Conservation (phyloP, 2,888 invertebrate species). For the Dromius quadrimaculatus region DNA sequence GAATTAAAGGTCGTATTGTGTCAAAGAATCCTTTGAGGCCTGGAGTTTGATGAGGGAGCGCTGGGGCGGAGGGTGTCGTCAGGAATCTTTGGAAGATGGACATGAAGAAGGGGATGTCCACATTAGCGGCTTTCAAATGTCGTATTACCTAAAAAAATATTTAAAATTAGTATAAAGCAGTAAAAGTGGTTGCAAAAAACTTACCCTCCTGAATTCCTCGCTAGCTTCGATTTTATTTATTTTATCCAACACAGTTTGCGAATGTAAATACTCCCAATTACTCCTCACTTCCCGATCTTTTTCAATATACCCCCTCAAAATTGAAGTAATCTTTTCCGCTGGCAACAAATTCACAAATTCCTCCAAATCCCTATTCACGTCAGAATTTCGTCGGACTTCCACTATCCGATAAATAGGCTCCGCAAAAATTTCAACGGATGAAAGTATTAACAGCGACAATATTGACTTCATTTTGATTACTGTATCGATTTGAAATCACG, state of each 20-base stretch:
- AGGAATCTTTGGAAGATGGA: background rate
- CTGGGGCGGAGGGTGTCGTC: background rate
- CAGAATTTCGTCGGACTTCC: background rate
- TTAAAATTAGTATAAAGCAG: background rate
- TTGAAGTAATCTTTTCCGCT: background rate
- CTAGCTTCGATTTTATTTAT: background rate
- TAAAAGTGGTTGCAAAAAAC: background rate
- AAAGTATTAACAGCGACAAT: too few species aligned
- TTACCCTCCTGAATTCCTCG: conserved; percentile 2
- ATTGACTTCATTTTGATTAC: too few species aligned
- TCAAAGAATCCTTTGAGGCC: background rate
- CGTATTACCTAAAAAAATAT: background rate
- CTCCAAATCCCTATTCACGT: conserved; percentile 12
- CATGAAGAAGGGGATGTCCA: conserved; percentile 2
- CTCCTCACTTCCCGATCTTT: background rate
- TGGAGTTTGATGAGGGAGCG: background rate
- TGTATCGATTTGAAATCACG: too few species aligned
- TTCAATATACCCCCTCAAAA: background rate
- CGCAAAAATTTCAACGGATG: background rate
- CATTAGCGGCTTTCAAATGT: background rate
- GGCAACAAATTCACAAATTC: conserved; percentile 23
- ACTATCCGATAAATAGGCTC: background rate
- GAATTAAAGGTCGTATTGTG: conserved; percentile 11
- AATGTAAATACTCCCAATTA: conserved; percentile 1
- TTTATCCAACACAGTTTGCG: background rate